Base-by-base conservation (phyloP, 2,113 vertebrate species). In the Malurus elegans region DNA sequence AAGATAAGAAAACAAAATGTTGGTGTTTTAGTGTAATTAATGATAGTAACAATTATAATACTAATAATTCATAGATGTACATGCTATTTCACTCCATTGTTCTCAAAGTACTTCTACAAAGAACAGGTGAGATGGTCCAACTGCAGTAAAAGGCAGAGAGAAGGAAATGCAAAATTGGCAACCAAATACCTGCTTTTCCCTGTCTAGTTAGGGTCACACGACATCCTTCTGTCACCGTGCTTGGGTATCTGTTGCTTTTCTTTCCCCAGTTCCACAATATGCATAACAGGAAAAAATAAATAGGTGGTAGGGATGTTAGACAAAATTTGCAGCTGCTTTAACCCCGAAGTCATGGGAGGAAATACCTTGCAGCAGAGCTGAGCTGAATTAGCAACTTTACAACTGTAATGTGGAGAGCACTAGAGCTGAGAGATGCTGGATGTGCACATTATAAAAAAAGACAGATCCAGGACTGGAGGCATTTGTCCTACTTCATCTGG, bases 291-390 rank as follows among this genome's bases (percentile, higher is more conserved):
- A 57, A 64, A 48, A 71, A 51, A 56, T 15, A 79, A 57, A 14
- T 10, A 34, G 2, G 6, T 42, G 0, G 1, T 42, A 57, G 25
- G 12, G 34, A 45, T 0, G 2, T 18, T 48, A 26, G 26, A 53
- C 4, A 61, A 69, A 56, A 76, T 54, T 48, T 73, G 14, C 42
- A 72, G 23, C 36, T 65, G 4, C 62, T 79, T 73, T 57, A 93
- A 83, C 12, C 18, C 9, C 4, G 1, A 44, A 80, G 29, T 61
- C 34, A 15, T 29, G 4, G 14, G 28, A 73, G 25, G 11, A 65
- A 83, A 83, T 26, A 26, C 15, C 14, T 75, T 66, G 18, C 24
- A 80, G 38, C 20, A 70, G 18, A 76, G 32, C 34, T 90, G 71
- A 88, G 12, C 10, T 34, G 2, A 28, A 21, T 23, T 50, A 82